phyloP scores from a whole-genome alignment of 1,140 invertebrate species.

The Formica selysi region DNA sequence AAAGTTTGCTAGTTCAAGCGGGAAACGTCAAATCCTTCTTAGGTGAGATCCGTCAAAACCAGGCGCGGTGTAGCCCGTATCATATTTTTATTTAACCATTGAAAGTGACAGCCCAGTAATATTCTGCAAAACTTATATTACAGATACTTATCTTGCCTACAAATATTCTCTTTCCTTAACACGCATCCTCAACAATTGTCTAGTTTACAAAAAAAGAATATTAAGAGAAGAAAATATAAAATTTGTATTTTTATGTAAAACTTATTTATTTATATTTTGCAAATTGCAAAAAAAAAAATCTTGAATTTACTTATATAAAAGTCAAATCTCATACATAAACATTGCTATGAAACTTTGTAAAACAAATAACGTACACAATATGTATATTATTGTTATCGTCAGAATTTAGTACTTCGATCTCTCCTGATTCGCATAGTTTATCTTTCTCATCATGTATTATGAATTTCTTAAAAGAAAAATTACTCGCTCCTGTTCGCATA shows the following conservation, averaged over 20 bases:
- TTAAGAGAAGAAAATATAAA: not conserved
- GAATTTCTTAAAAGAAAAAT: conserved; percentile 5
- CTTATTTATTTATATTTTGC: not conserved
- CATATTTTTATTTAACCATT: conserved; percentile 59
- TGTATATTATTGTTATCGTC: not conserved
- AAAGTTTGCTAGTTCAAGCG: conserved; percentile 48
- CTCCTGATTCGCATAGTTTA: not conserved
- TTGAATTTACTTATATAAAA: not conserved
- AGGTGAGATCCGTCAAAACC: conserved; percentile 58
- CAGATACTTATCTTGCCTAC: not conserved
- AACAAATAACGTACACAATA: not conserved
- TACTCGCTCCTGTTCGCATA: not conserved
- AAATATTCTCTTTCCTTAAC: conserved; percentile 1
- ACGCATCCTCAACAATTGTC: not conserved
- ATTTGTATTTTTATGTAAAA: not conserved
- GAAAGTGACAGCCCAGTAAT: conserved; percentile 38
- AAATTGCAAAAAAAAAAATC: not conserved
- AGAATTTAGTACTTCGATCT: not conserved
- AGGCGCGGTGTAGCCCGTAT: conserved; percentile 15
- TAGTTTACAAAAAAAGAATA: not conserved
- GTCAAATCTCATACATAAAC: too few species aligned
- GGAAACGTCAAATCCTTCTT: conserved; percentile 55
- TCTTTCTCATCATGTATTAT: conserved; percentile 1
- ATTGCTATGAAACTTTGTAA: not conserved
- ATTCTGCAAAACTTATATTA: conserved; percentile 12